These are phyloP conservation scores for Antheraea yamamai DNA, from an alignment of 2,888 invertebrate species.

Conservation along the genomic window DNA sequence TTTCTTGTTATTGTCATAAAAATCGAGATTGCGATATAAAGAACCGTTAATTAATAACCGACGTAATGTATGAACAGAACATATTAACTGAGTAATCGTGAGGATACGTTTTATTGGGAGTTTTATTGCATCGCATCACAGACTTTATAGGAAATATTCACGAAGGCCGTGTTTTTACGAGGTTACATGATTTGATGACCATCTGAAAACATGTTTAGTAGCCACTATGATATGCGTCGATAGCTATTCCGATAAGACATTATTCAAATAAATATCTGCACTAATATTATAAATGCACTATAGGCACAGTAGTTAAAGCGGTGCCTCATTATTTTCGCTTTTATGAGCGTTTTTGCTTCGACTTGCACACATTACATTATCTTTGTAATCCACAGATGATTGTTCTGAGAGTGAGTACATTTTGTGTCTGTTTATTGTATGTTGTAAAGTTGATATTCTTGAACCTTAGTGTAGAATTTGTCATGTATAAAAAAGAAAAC, in stretches of 20 bases:
- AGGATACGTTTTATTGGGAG: conserved; percentile 17
- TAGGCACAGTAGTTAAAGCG: no score
- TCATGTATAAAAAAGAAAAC: no score
- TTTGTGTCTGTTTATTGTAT: no score
- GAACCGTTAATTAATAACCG: not conserved
- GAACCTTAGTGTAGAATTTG: no score
- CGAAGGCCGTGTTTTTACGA: not conserved
- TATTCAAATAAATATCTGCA: no score
- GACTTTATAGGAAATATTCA: conserved; percentile 18
- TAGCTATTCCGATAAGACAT: not conserved
- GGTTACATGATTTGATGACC: conserved; percentile 7
- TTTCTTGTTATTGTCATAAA: not conserved
- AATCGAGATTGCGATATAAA: not conserved
- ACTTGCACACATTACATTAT: no score
- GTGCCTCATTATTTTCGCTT: no score
- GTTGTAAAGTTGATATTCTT: no score
- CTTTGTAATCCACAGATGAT: no score
- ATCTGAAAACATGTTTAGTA: not conserved
- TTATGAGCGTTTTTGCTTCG: no score
- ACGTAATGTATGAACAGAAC: not conserved
- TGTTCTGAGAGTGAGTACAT: no score
- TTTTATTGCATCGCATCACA: conserved; percentile 23
- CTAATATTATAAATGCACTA: no score
- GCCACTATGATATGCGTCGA: not conserved
- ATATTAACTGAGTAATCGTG: conserved; percentile 17